Evolutionary conservation across 2,797 vertebrate genomes (phyloP).

Genomic region (Pteropus rufus): DNA sequence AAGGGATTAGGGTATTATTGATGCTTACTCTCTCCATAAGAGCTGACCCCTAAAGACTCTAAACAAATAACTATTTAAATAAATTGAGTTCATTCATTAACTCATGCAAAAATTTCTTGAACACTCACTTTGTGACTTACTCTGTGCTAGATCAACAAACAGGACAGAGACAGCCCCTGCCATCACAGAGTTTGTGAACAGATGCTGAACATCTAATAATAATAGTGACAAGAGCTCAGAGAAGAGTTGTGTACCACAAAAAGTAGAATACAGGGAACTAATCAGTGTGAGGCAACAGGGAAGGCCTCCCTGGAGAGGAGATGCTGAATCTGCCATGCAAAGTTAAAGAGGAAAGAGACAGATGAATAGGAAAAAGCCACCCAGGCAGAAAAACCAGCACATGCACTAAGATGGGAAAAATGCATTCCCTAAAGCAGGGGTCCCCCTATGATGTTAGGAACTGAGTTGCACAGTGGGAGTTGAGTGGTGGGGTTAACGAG

Average conservation of each 20-base stretch:
- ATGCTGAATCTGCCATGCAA: neutral
- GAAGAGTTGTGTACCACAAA: neutral
- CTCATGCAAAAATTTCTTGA: neutral
- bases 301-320: neutral
- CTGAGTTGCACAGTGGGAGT: too few relatives aligned
- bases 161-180: neutral
- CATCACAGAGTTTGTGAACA: neutral
- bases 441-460: too few relatives aligned
- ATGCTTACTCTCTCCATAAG: neutral
- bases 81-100: neutral
- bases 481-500: too few relatives aligned
- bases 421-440: too few relatives aligned
- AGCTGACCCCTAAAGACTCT: neutral
- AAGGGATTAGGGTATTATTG: neutral
- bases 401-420: neutral
- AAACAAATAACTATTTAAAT: neutral
- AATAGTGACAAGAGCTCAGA: neutral
- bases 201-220: neutral
- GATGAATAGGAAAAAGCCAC: neutral
- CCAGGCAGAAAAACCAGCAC: neutral
- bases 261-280: neutral
- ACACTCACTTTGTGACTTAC: neutral
- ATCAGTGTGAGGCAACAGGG: neutral
- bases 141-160: neutral
- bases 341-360: neutral